Conservation (phyloP, 1,140 invertebrate species). For the Gonatopus flavifemur region DNA sequence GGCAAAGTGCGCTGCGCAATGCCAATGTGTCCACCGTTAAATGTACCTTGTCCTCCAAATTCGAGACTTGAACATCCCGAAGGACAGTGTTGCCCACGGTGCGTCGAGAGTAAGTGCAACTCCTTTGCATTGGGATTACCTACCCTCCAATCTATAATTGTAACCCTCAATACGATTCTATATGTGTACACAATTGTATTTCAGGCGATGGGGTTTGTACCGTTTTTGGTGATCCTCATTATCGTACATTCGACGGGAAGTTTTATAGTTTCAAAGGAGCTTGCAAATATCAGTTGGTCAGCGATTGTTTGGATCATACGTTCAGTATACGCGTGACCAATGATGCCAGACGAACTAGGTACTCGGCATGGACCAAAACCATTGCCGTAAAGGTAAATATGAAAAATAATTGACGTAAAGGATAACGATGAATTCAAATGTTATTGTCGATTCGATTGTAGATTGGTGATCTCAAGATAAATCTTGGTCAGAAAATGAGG, state of each 20-base stretch:
- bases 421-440: not conserved
- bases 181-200: not conserved
- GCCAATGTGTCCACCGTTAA: conserved; percentile 68
- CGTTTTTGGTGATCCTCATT: conserved; percentile 92
- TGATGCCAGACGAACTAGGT: conserved; percentile 74
- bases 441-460: conserved; percentile 16
- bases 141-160: not conserved
- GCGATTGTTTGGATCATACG: conserved; percentile 76
- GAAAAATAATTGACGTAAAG: not conserved
- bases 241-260: conserved; percentile 89
- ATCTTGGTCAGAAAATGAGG: conserved; percentile 82
- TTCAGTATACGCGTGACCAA: conserved; percentile 90
- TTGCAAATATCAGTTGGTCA: conserved; percentile 84
- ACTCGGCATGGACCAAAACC: conserved; percentile 85
- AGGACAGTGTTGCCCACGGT: conserved; percentile 84
- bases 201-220: conserved; percentile 83
- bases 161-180: not conserved
- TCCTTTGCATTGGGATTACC: too few relatives aligned
- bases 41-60: conserved; percentile 70
- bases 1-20: conserved; percentile 80
- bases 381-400: conserved; percentile 72
- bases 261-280: conserved; percentile 89
- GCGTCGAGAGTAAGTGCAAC: conserved; percentile 73
- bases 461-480: conserved; percentile 73
- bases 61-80: conserved; percentile 70